Conservation (phyloP, 2,888 invertebrate species). For the Choreutis nemorana region DNA sequence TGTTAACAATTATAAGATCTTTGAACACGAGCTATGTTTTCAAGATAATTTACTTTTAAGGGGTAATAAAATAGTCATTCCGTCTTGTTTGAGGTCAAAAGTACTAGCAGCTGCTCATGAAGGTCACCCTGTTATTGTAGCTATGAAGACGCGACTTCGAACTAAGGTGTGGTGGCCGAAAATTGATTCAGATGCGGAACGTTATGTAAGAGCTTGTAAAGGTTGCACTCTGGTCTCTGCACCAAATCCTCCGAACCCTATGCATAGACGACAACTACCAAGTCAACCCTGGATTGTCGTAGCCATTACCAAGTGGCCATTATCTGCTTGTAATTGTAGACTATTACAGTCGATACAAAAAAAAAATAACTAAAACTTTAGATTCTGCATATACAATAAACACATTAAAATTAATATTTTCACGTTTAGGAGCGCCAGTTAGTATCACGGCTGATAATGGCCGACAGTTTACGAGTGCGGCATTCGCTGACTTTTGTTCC, state of each 20-base stretch:
- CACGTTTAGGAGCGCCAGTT: background rate
- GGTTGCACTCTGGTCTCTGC: conserved; percentile 12
- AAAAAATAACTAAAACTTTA: conserved; percentile 3
- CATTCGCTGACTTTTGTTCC: background rate
- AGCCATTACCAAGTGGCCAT: conserved; percentile 12
- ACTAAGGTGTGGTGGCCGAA: conserved; percentile 16
- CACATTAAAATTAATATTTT: conserved; percentile 1
- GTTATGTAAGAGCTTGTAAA: conserved; percentile 9
- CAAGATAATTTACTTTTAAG: conserved; percentile 8
- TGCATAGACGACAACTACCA: conserved; percentile 10
- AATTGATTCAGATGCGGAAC: conserved; percentile 12
- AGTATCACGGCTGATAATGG: background rate
- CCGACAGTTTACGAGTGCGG: background rate
- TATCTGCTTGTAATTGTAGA: conserved; percentile 12
- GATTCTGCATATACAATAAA: background rate
- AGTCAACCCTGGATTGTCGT: conserved; percentile 11
- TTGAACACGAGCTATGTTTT: conserved; percentile 5
- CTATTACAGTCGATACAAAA: conserved; percentile 8
- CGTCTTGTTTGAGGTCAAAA: conserved; percentile 6
- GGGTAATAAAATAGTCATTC: conserved; percentile 13
- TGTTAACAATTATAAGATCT: conserved; percentile 1
- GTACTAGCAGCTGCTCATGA: conserved; percentile 15
- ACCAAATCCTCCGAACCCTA: conserved; percentile 9
- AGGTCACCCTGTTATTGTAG: conserved; percentile 12
- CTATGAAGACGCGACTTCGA: conserved; percentile 13